Percentiles rank a stretch among this genome's conserved stretches.
phyloP scores from a whole-genome alignment of 2,888 invertebrate genomes.

The Reticulitermes lucifugus region DNA sequence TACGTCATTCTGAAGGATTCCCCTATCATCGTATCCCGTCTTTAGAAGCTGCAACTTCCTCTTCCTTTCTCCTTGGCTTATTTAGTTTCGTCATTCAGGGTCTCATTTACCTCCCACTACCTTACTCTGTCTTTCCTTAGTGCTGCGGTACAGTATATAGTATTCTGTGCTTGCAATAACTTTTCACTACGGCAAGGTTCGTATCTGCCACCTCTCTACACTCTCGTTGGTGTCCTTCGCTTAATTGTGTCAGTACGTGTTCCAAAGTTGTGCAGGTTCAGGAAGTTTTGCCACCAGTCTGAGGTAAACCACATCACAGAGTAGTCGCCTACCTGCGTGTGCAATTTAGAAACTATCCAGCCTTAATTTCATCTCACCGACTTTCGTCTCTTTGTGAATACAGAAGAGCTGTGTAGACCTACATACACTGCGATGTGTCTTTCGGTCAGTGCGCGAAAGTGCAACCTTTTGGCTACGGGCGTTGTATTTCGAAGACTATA shows the following conservation, averaged over 20 bases:
- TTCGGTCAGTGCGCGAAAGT: too few species aligned
- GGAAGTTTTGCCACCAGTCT: not conserved
- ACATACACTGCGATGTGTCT: too few species aligned
- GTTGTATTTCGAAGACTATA: too few species aligned
- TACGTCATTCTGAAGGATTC: too few species aligned
- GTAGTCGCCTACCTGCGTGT: not conserved
- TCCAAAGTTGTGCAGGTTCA: constrained; percentile 19
- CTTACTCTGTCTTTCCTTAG: not conserved
- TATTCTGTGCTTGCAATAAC: not conserved
- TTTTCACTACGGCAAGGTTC: not conserved
- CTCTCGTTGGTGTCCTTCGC: not conserved
- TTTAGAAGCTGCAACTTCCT: not conserved
- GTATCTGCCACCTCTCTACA: not conserved
- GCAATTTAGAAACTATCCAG: not conserved
- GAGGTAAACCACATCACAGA: not conserved
- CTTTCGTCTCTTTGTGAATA: too few species aligned
- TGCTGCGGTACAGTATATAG: not conserved
- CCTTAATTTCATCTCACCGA: too few species aligned
- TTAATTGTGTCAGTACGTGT: constrained; percentile 16
- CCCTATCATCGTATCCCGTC: not conserved
- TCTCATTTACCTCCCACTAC: not conserved
- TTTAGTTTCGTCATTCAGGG: not conserved
- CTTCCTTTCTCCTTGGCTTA: not conserved
- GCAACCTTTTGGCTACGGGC: too few species aligned
- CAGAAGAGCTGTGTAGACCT: too few species aligned